phyloP scores from a whole-genome alignment of 2,888 invertebrate species.

The Acrobasis suavella region DNA sequence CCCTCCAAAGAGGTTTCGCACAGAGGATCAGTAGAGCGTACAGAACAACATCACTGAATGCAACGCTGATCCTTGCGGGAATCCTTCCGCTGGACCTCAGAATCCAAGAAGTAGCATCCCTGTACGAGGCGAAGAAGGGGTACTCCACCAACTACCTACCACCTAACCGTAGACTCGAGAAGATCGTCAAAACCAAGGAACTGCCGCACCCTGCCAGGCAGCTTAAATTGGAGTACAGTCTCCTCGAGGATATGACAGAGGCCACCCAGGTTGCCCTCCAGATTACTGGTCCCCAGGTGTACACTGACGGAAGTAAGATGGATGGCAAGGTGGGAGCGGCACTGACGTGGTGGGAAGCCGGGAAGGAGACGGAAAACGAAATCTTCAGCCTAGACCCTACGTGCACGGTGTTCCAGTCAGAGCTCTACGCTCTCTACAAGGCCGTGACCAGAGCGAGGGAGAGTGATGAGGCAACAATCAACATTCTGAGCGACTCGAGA shows the following conservation, averaged over 20 bases:
- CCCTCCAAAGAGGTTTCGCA: background rate
- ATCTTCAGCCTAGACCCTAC: background rate
- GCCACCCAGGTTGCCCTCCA: too few species aligned
- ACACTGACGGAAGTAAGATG: background rate
- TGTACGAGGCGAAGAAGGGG: slow-evolving; percentile 2
- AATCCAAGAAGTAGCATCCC: slow-evolving; percentile 5
- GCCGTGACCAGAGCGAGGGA: background rate
- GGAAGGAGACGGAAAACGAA: background rate
- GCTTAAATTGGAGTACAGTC: background rate
- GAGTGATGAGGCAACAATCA: background rate
- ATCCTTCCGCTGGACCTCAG: too few species aligned
- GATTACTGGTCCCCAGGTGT: background rate
- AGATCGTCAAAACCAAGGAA: background rate
- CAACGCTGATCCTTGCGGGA: background rate
- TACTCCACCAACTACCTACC: background rate
- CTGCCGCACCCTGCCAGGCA: background rate
- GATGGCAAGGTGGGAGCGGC: background rate
- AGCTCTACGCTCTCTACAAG: too few species aligned
- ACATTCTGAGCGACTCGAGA: slow-evolving; percentile 1
- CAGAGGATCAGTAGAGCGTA: background rate
- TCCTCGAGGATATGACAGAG: too few species aligned
- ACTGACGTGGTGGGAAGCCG: slow-evolving; percentile 1
- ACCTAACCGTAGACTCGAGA: background rate
- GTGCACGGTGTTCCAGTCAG: background rate
- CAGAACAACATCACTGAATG: background rate